Percentiles rank a stretch among this genome's conserved stretches.
Conservation (phyloP, 1,140 invertebrate genomes). For the Pseudobourletiella spinata region DNA sequence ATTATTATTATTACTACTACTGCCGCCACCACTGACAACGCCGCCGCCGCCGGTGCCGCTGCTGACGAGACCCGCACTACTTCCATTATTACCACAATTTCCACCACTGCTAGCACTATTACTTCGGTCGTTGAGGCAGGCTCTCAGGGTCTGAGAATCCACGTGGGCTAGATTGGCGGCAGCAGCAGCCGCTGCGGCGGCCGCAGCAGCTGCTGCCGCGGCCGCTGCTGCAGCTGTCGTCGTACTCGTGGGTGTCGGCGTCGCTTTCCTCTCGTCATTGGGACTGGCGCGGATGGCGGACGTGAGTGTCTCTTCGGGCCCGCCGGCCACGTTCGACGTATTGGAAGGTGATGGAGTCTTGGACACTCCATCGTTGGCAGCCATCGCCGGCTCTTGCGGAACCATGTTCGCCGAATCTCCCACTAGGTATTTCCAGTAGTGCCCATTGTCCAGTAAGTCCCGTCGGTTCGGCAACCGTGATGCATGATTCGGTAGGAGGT, state of each 20-base stretch:
- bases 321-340: not conserved
- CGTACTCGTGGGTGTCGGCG: constrained; percentile 13
- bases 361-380: constrained; percentile 21
- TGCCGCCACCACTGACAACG: not conserved
- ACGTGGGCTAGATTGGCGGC: too few species aligned
- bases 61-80: not conserved
- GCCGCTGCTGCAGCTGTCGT: constrained; percentile 4
- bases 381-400: constrained; percentile 31
- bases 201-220: not conserved
- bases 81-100: not conserved
- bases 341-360: constrained; percentile 31
- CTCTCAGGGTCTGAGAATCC: too few species aligned
- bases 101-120: not conserved
- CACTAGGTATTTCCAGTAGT: constrained; percentile 36
- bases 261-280: constrained; percentile 2
- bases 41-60: not conserved
- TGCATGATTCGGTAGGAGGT: constrained; percentile 19
- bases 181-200: not conserved
- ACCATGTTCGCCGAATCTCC: constrained; percentile 26
- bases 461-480: constrained; percentile 13
- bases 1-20: not conserved
- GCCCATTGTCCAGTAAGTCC: constrained; percentile 30
- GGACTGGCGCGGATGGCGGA: not conserved
- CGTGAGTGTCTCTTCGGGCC: not conserved
- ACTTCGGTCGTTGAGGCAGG: not conserved